These are phyloP conservation scores for Drepanosiphum platanoidis DNA, from an alignment of 2,888 invertebrate species.

Conservation along the genomic window DNA sequence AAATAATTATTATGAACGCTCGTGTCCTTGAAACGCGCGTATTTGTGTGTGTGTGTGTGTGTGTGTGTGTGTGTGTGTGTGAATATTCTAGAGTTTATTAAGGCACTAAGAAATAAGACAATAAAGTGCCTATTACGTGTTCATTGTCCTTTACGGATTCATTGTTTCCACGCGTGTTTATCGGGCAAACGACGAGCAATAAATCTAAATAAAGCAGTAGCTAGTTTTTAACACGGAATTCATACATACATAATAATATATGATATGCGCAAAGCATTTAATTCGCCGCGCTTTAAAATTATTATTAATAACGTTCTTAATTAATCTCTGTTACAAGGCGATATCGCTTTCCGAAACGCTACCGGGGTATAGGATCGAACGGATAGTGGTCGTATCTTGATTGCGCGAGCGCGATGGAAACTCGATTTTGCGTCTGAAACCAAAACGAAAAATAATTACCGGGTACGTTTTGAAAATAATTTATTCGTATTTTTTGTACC, in stretches of 20 bases:
- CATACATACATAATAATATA: neutral
- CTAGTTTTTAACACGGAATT: neutral
- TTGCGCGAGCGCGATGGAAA: neutral
- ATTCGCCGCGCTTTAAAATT: constrained; percentile 25
- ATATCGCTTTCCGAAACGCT: neutral
- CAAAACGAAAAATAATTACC: neutral
- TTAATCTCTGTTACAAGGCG: neutral
- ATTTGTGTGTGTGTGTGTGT: too few relatives aligned
- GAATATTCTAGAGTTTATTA: constrained; percentile 9
- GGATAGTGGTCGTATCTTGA: neutral
- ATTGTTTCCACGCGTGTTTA: constrained; percentile 37
- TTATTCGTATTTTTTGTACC: too few relatives aligned
- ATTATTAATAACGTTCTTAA: constrained; percentile 13
- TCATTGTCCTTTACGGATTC: constrained; percentile 25
- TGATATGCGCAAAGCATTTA: neutral
- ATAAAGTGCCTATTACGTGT: constrained; percentile 18
- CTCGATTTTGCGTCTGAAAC: neutral
- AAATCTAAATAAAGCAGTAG: neutral
- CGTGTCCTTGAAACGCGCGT: constrained; percentile 9
- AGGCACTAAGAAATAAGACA: neutral
- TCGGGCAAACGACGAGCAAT: neutral
- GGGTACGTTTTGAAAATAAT: neutral
- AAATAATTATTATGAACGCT: neutral
- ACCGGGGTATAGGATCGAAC: constrained; percentile 1
- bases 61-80: neutral